Conservation (phyloP, 2,113 vertebrate genomes). For the Mixornis gularis region DNA sequence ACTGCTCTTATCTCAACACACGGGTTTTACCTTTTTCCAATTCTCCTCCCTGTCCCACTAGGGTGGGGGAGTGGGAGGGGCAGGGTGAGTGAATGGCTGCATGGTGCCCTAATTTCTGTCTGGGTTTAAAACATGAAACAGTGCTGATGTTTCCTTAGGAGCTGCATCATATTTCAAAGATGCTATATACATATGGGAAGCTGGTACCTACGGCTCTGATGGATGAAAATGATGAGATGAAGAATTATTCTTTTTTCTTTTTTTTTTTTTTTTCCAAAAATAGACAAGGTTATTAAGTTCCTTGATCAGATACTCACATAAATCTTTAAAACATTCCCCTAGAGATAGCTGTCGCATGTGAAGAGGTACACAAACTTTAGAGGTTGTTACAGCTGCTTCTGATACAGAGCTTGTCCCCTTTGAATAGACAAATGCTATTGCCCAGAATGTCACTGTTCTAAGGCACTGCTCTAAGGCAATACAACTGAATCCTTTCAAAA, state of each 20-base stretch:
- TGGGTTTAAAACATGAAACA: not conserved
- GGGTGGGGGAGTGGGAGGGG: not conserved
- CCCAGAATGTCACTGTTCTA: not conserved
- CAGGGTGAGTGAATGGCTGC: not conserved
- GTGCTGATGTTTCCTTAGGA: not conserved
- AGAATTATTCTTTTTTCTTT: not conserved
- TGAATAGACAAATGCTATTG: not conserved
- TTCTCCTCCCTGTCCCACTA: fast-evolving
- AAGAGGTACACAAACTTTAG: not conserved
- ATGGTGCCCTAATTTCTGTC: not conserved
- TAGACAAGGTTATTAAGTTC: not conserved
- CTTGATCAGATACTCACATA: not conserved
- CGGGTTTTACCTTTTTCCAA: fast-evolving
- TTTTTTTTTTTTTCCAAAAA: too few relatives aligned
- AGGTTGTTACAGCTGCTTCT: not conserved
- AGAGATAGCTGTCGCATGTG: not conserved
- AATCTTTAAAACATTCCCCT: not conserved
- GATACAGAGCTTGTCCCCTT: not conserved
- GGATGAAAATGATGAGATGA: not conserved
- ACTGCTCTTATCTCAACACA: not conserved
- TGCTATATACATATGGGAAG: not conserved
- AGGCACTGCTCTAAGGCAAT: not conserved
- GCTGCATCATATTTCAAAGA: not conserved
- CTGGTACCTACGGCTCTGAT: not conserved
- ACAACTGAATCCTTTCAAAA: not conserved